Evolutionary conservation across 1,140 invertebrate genomes (phyloP).

Genomic region (Drosophila serrata): DNA sequence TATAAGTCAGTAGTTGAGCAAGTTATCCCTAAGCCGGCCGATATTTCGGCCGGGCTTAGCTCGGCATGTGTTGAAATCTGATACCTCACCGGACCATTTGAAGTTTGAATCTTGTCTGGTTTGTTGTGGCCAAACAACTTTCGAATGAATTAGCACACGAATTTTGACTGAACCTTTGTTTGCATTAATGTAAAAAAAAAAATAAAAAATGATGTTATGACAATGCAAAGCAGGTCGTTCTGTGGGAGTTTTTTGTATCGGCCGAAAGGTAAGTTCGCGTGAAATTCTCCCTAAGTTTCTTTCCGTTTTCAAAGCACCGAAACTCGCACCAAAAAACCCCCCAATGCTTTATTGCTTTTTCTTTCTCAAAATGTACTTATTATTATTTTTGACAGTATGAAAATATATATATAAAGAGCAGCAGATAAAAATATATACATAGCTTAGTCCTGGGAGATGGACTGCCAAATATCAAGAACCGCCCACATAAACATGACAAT

Average conservation of each 20-base stretch:
- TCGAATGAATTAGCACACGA: conserved; percentile 68
- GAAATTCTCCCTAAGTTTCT: conserved; percentile 46
- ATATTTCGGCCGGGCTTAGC: conserved; percentile 1
- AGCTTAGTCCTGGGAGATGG: conserved; percentile 18
- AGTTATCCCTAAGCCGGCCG: conserved; percentile 29
- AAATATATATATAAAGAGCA: conserved; percentile 2
- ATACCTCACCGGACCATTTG: conserved; percentile 48
- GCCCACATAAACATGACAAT: conserved; percentile 41
- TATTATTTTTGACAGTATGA: conserved; percentile 27
- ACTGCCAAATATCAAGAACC: conserved; percentile 25
- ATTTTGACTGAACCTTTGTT: conserved; percentile 57
- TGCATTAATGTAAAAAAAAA: conserved; percentile 44
- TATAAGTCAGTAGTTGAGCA: conserved; percentile 30
- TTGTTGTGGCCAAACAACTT: conserved; percentile 66
- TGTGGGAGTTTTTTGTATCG: conserved; percentile 65
- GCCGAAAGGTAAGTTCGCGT: conserved; percentile 76
- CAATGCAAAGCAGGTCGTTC: conserved; percentile 65
- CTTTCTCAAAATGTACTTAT: conserved; percentile 8
- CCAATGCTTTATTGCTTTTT: conserved; percentile 45
- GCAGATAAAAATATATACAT: conserved; percentile 16
- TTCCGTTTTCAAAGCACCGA: conserved; percentile 65
- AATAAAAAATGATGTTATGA: conserved; percentile 42
- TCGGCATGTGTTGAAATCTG: conserved; percentile 50
- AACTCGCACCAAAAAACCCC: conserved; percentile 63
- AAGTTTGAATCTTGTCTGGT: conserved; percentile 49